phyloP scores from a whole-genome alignment of 2,113 vertebrate species.

The Apaloderma vittatum region DNA sequence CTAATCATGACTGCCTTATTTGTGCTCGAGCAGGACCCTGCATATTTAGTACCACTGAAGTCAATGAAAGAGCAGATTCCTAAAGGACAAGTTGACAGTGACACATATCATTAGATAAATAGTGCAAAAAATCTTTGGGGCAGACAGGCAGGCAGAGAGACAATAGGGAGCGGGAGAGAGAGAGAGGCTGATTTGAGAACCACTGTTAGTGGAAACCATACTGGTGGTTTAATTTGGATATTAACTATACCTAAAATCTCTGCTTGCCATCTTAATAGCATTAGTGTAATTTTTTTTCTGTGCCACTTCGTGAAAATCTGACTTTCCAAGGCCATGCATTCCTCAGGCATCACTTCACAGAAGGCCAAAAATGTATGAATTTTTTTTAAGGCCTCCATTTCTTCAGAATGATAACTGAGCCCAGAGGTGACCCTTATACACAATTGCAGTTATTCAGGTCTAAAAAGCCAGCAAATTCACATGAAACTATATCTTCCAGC shows the following conservation, averaged over 20 bases:
- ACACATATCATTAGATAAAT: not conserved
- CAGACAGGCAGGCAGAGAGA: not conserved
- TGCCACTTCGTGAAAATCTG: not conserved
- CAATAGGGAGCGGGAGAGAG: not conserved
- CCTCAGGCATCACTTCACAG: constrained; percentile 39
- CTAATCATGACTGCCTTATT: not conserved
- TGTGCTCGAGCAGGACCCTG: not conserved
- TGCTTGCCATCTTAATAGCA: not conserved
- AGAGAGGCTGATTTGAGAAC: not conserved
- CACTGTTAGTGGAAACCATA: not conserved
- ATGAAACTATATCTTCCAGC: constrained; percentile 84
- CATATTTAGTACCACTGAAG: not conserved
- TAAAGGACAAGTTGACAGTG: not conserved
- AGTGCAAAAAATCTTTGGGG: not conserved
- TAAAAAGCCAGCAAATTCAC: constrained; percentile 69
- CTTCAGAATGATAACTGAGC: constrained; percentile 58
- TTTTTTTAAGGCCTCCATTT: not conserved
- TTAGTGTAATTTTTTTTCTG: not conserved
- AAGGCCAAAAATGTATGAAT: not conserved
- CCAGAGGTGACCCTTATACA: constrained; percentile 60
- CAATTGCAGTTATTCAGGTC: constrained; percentile 61
- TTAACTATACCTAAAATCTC: not conserved
- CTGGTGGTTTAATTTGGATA: not conserved
- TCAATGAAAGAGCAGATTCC: not conserved
- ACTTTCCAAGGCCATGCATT: constrained; percentile 39